Evolutionary conservation across 2,113 vertebrate genomes (phyloP), one percentile per base, ranked within the genome.

Genomic region (Microcebus griseorufus): DNA sequence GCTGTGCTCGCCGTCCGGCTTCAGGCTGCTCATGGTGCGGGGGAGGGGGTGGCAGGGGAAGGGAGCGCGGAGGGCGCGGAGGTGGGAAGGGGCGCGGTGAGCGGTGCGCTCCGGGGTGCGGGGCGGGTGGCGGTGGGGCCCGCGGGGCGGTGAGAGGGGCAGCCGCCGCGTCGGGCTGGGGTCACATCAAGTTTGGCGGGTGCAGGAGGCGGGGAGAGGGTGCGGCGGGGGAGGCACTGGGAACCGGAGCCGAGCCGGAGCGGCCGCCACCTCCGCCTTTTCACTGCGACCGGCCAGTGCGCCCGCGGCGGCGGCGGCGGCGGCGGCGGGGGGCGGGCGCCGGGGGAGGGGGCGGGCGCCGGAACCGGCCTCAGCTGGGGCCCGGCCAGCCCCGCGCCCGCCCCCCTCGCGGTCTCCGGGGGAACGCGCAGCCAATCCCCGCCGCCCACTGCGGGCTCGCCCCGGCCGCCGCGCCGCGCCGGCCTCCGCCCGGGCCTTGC

Each of bases 1-100:
- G 95, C 97, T 88, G 98, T 98, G 98, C 96, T 99, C 98, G 90
- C 93, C 97, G 95, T 99, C 98, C 97, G 98, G 96, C 98, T 98
- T 98, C 94, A 98, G 97, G 98, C 83, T 98, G 98, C 98, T 99
- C 99, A 99, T 98, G 98, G 98, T 98, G 98, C 76, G 94, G 78
- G 94, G 37, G 22, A 22, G 69, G 92, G 91, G 88, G 92, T 9
- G 27, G 69, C 85, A 69, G 84, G 93, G 55, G 23, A 65, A 88
- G 96, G 87, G 85, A 62, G 22, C 39, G 90, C 60, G 2, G 94
- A 67, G 81, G 45, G 95, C 87, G 60, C 42, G 94, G 82, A 80
- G 67, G 87, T 55, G 90, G 92, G 89, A 53, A 78, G 89, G 75
- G 86, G 89, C 85, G 90, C 65, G 67, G 92, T 62, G 91, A 94